Percentiles rank a stretch among this genome's conserved stretches.
These are phyloP conservation scores for Takifugu rubripes DNA, from an alignment of 2,797 vertebrate species.

Conservation along the genomic window DNA sequence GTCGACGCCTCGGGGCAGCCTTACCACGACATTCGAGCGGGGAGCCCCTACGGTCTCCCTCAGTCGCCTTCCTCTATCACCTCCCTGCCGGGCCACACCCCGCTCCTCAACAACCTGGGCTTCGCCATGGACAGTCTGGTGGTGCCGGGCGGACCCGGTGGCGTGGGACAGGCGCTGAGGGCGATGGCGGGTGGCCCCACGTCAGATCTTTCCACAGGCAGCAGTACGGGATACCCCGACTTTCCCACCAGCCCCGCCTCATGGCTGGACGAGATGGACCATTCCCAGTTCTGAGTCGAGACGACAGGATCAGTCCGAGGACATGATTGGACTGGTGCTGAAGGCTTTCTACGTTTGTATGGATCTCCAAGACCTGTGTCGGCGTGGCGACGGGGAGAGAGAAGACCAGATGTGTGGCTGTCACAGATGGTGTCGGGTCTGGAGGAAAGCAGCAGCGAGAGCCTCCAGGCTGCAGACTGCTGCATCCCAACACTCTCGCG, in stretches of 20 bases:
- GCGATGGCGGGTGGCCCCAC: slow-evolving; percentile 91
- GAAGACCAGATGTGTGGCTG: slow-evolving; percentile 23
- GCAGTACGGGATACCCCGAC: slow-evolving; percentile 98
- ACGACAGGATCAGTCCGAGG: slow-evolving; percentile 12
- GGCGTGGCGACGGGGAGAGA: slow-evolving; percentile 35
- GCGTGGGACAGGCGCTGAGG: slow-evolving; percentile 90
- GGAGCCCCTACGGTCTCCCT: slow-evolving; percentile 92
- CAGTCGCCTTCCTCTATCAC: slow-evolving; percentile 95
- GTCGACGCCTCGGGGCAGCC: slow-evolving; percentile 86
- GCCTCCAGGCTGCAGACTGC: slow-evolving; percentile 36
- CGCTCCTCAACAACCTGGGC: slow-evolving; percentile 90
- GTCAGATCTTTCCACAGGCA: slow-evolving; percentile 97
- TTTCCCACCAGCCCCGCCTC: slow-evolving; percentile 97
- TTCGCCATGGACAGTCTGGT: slow-evolving; percentile 91
- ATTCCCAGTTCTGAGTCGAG: slow-evolving; percentile 89
- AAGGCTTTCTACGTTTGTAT: slow-evolving; percentile 65
- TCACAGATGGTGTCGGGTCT: slow-evolving; percentile 23
- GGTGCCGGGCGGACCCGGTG: slow-evolving; percentile 83
- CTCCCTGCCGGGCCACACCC: slow-evolving; percentile 89
- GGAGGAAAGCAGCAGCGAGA: slow-evolving; percentile 42
- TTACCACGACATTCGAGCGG: slow-evolving; percentile 92
- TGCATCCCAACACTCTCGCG: slow-evolving; percentile 42
- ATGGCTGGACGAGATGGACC: slow-evolving; percentile 99
- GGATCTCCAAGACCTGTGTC: slow-evolving; percentile 44
- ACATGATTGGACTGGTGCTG: slow-evolving; percentile 36